These are phyloP conservation scores for Pectinophora gossypiella DNA, from an alignment of 1,140 invertebrate genomes.

Conservation along the genomic window DNA sequence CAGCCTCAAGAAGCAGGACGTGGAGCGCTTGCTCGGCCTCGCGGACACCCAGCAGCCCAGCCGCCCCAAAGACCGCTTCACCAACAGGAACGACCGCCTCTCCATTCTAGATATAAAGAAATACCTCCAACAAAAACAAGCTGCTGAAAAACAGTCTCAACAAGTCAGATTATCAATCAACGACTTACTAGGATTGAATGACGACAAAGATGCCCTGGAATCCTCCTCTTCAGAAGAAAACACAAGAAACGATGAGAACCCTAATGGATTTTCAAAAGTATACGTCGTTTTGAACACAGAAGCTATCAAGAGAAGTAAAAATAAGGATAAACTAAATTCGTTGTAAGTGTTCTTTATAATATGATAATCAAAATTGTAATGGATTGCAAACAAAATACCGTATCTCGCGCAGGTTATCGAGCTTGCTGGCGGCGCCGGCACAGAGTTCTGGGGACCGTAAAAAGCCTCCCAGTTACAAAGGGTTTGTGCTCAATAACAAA, in stretches of 20 bases:
- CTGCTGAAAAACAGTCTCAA: neutral
- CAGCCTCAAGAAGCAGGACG: neutral
- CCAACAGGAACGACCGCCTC: neutral
- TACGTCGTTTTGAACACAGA: constrained; percentile 37
- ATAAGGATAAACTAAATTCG: constrained; percentile 24
- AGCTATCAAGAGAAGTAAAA: constrained; percentile 28
- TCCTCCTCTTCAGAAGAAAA: neutral
- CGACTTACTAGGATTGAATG: neutral
- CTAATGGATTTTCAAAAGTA: constrained; percentile 34
- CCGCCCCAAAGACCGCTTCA: neutral
- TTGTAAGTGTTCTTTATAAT: constrained; percentile 46
- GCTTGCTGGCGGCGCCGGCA: neutral
- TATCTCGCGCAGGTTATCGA: neutral
- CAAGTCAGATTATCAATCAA: neutral
- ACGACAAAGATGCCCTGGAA: neutral
- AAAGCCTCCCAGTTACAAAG: constrained; percentile 24
- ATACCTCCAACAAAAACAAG: neutral
- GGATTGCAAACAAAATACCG: too few species aligned
- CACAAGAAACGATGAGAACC: neutral
- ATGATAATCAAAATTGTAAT: too few species aligned
- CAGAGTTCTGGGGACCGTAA: neutral
- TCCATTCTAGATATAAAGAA: too few species aligned
- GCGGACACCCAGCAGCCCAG: neutral
- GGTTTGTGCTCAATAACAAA: too few species aligned
- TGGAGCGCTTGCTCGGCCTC: too few species aligned